A percentile compares a stretch with the other conserved stretches of the same genome.
phyloP scores from a whole-genome alignment of 2,797 vertebrate species.

The Phoxinus dragarum region DNA sequence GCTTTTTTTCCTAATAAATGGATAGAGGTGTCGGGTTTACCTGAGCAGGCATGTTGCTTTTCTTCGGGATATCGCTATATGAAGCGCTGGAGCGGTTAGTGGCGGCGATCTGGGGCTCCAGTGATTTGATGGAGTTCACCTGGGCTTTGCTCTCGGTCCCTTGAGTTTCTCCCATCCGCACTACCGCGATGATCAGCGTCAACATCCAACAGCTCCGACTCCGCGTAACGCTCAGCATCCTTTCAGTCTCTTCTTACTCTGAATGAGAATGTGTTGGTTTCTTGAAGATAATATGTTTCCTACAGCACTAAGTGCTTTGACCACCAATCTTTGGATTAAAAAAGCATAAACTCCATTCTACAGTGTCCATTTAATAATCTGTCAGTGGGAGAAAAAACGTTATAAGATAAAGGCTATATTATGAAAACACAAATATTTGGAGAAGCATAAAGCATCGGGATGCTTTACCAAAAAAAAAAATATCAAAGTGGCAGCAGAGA shows the following conservation, averaged over 20 bases:
- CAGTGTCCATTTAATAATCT: constrained; percentile 40
- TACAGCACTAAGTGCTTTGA: constrained; percentile 4
- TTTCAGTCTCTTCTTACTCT: constrained; percentile 52
- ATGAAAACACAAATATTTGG: background rate
- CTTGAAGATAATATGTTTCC: background rate
- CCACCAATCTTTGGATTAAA: background rate
- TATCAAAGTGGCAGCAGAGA: background rate
- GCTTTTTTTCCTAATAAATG: background rate
- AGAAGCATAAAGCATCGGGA: background rate
- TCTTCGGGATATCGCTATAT: constrained; percentile 83
- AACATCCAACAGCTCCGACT: constrained; percentile 84
- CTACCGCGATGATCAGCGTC: constrained; percentile 84
- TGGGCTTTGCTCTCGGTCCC: constrained; percentile 83
- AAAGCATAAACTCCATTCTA: constrained; percentile 36
- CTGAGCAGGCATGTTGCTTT: constrained; percentile 86
- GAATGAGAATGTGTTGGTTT: constrained; percentile 12
- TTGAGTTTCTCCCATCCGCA: constrained; percentile 87
- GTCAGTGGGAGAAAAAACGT: background rate
- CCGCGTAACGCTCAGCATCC: constrained; percentile 85
- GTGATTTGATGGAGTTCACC: constrained; percentile 95
- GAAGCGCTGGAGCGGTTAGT: constrained; percentile 80
- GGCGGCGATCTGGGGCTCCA: constrained; percentile 83
- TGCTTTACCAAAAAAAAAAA: background rate
- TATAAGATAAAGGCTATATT: background rate
- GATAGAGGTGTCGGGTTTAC: constrained; percentile 70